Evolutionary conservation across 2,113 vertebrate species (phyloP).

Genomic region (cattle (Bos taurus)): DNA sequence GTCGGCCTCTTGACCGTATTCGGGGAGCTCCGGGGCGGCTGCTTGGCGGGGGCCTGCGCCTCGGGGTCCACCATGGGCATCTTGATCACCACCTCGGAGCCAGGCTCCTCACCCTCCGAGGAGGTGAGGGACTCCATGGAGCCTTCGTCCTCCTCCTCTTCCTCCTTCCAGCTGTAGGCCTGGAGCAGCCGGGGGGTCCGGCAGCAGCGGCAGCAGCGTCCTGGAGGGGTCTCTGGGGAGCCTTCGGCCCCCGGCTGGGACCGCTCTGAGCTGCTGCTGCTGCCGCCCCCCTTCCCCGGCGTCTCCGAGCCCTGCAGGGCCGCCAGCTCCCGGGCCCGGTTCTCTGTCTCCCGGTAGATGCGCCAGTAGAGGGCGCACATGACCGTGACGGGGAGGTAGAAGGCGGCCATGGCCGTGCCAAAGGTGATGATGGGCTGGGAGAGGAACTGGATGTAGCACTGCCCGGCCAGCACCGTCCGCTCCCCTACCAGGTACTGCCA

Average conservation of each 20-base stretch:
- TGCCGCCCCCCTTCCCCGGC: constrained; percentile 70
- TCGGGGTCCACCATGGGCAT: constrained; percentile 75
- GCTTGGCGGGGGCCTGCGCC: constrained; percentile 39
- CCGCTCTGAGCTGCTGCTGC: constrained; percentile 77
- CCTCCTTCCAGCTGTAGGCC: constrained; percentile 81
- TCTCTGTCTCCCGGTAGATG: constrained; percentile 85
- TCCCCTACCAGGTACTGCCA: constrained; percentile 83
- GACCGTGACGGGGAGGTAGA: constrained; percentile 85
- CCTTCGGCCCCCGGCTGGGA: constrained; percentile 52
- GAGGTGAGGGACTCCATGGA: constrained; percentile 78
- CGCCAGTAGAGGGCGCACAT: constrained; percentile 86
- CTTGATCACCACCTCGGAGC: constrained; percentile 74
- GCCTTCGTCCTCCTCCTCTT: constrained; percentile 77
- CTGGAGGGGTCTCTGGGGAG: neutral
- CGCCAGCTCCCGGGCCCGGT: constrained; percentile 78
- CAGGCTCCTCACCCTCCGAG: constrained; percentile 77
- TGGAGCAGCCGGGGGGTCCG: constrained; percentile 62
- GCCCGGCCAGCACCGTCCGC: constrained; percentile 64
- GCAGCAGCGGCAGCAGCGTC: constrained; percentile 74
- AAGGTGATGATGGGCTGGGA: constrained; percentile 83
- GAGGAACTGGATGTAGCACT: constrained; percentile 84
- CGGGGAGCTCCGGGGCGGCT: constrained; percentile 44
- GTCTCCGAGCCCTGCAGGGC: constrained; percentile 79
- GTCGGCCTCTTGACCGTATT: constrained; percentile 67
- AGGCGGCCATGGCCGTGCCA: constrained; percentile 85